phyloP scores from a whole-genome alignment of 2,797 vertebrate species.

The Argya squamiceps region DNA sequence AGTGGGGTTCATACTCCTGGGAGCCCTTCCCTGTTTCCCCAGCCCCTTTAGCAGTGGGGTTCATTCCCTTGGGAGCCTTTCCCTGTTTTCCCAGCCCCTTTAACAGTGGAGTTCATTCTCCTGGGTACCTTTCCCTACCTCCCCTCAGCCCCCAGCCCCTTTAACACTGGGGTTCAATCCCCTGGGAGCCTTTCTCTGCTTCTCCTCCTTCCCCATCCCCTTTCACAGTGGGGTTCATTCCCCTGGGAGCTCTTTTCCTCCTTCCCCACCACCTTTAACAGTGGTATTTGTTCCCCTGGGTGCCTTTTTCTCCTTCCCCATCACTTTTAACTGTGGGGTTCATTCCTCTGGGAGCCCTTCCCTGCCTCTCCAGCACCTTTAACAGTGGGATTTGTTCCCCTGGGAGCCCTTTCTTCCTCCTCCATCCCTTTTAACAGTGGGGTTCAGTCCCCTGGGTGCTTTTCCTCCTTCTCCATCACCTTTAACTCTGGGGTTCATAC shows the following conservation, averaged over 20 bases:
- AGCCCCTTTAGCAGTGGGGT: fast-evolving
- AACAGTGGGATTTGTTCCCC: too few relatives aligned
- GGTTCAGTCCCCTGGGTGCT: not conserved
- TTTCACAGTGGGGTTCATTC: not conserved
- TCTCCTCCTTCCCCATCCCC: not conserved
- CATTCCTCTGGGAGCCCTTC: too few relatives aligned
- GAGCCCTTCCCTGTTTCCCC: not conserved
- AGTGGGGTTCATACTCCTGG: not conserved
- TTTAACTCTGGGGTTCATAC: not conserved
- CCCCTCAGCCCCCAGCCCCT: fast-evolving
- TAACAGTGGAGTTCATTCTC: not conserved
- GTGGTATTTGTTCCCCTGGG: not conserved
- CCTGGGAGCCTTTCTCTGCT: too few relatives aligned
- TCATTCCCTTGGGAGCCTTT: too few relatives aligned
- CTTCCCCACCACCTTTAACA: not conserved
- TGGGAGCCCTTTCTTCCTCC: too few relatives aligned
- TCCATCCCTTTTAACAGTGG: too few relatives aligned
- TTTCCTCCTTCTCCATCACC: not conserved
- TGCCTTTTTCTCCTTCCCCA: too few relatives aligned
- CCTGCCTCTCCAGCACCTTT: too few relatives aligned
- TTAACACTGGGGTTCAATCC: fast-evolving
- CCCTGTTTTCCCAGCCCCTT: fast-evolving
- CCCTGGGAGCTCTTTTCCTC: too few relatives aligned
- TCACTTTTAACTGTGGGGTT: too few relatives aligned
- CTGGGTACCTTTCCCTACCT: fast-evolving